These are phyloP conservation scores for Cydia amplana DNA, from an alignment of 1,140 invertebrate genomes.

Conservation along the genomic window DNA sequence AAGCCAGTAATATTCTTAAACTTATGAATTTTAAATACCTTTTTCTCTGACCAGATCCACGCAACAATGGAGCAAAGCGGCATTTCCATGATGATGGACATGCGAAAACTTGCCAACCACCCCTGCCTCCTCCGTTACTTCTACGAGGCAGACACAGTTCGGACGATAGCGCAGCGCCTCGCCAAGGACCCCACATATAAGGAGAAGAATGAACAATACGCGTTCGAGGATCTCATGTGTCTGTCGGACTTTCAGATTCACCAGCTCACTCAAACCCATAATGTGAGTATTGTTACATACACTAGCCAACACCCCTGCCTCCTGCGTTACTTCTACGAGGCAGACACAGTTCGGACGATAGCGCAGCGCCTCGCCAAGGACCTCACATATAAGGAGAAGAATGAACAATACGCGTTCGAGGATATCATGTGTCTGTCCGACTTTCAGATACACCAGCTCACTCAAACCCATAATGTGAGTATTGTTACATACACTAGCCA, in stretches of 20 bases:
- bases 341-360: slow-evolving; percentile 85
- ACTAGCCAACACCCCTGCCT: slow-evolving; percentile 81
- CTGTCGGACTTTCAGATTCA: slow-evolving; percentile 96
- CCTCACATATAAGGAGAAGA: slow-evolving; percentile 86
- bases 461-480: slow-evolving; percentile 82
- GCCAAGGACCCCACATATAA: slow-evolving; percentile 86
- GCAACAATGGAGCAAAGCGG: slow-evolving; percentile 82
- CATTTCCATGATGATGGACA: slow-evolving; percentile 91
- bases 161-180: slow-evolving; percentile 87
- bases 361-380: slow-evolving; percentile 85
- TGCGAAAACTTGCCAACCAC: slow-evolving; percentile 94
- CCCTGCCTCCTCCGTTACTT: slow-evolving; percentile 89
- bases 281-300: slow-evolving; percentile 69
- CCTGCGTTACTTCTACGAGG: slow-evolving; percentile 90
- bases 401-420: slow-evolving; percentile 90
- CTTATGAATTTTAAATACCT: background rate
- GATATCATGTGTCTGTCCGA: slow-evolving; percentile 94
- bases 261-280: slow-evolving; percentile 84
- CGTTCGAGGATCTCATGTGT: slow-evolving; percentile 92
- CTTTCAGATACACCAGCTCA: slow-evolving; percentile 93
- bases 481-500: slow-evolving; percentile 81
- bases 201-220: slow-evolving; percentile 89
- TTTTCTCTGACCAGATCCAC: slow-evolving; percentile 58
- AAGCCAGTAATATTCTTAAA: too few species aligned
- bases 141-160: slow-evolving; percentile 87